Evolutionary conservation across 2,113 vertebrate genomes (phyloP).

Genomic region (Pachypanchax playfairii): DNA sequence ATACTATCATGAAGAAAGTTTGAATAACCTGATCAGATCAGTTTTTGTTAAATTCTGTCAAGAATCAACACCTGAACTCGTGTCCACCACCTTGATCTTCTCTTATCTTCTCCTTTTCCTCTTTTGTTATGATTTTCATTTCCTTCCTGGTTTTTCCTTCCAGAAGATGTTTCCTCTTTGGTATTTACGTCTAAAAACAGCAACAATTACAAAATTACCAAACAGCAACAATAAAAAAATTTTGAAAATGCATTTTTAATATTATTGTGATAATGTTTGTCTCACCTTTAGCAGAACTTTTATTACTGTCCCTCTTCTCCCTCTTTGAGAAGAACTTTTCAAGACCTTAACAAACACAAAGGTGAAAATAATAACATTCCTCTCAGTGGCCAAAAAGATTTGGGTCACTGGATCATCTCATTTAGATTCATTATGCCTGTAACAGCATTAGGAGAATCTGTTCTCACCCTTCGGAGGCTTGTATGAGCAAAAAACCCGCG

Average conservation of each 20-base stretch:
- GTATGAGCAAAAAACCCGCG: constrained; percentile 66
- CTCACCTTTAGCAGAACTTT: constrained; percentile 50
- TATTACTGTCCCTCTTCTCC: constrained; percentile 36
- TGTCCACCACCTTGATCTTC: constrained; percentile 66
- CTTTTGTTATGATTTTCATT: constrained; percentile 22
- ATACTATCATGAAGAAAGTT: not conserved
- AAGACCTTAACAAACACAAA: constrained; percentile 67
- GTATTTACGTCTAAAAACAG: constrained; percentile 54
- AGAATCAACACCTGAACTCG: constrained; percentile 62
- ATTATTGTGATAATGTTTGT: constrained; percentile 17
- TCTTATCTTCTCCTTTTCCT: constrained; percentile 44
- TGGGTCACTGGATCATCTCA: not conserved
- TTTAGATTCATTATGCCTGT: constrained; percentile 2
- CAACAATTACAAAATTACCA: not conserved
- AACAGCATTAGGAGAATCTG: constrained; percentile 1
- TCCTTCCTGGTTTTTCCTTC: constrained; percentile 12
- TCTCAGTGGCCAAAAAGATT: not conserved
- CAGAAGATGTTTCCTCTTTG: constrained; percentile 41
- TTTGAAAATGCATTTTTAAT: not conserved
- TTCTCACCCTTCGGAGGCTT: constrained; percentile 77
- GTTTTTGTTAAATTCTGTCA: not conserved
- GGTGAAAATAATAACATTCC: not conserved
- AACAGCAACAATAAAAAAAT: not conserved
- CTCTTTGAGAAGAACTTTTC: constrained; percentile 79
- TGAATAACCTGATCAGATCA: not conserved